Percentiles rank a stretch among this genome's conserved stretches.
phyloP scores from a whole-genome alignment of 2,797 vertebrate species.

The Helarctos malayanus region DNA sequence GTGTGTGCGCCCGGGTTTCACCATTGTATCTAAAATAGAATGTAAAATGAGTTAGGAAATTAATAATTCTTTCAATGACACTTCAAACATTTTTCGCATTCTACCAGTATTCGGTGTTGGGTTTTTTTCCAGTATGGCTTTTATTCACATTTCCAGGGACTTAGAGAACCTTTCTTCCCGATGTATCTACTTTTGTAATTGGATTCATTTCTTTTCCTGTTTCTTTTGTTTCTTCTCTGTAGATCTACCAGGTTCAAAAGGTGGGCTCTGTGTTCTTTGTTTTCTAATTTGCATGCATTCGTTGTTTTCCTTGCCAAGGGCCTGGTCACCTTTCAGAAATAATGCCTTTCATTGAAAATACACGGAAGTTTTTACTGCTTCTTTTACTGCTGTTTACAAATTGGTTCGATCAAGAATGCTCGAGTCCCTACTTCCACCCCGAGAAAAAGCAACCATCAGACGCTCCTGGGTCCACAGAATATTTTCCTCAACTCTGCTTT shows the following conservation, averaged over 20 bases:
- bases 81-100: background rate
- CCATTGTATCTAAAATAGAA: fast-evolving
- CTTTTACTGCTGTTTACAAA: background rate
- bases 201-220: conserved; percentile 74
- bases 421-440: fast-evolving
- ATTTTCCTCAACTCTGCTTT: background rate
- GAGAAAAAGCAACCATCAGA: fast-evolving
- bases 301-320: background rate
- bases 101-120: background rate
- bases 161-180: background rate
- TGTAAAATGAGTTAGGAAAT: too few species aligned
- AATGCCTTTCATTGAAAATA: conserved; percentile 15
- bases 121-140: background rate
- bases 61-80: background rate
- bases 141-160: background rate
- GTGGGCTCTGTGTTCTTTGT: conserved; percentile 88
- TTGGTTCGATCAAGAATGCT: fast-evolving
- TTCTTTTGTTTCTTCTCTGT: conserved; percentile 77
- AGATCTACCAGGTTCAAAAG: conserved; percentile 97
- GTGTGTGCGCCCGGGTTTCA: fast-evolving
- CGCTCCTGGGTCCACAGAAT: background rate
- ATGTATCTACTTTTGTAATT: conserved; percentile 80
- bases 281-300: conserved; percentile 78
- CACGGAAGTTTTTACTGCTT: background rate
- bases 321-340: conserved; percentile 50